These are phyloP conservation scores for Myioborus melanocephalus DNA, from an alignment of 2,797 vertebrate species.

Conservation along the genomic window DNA sequence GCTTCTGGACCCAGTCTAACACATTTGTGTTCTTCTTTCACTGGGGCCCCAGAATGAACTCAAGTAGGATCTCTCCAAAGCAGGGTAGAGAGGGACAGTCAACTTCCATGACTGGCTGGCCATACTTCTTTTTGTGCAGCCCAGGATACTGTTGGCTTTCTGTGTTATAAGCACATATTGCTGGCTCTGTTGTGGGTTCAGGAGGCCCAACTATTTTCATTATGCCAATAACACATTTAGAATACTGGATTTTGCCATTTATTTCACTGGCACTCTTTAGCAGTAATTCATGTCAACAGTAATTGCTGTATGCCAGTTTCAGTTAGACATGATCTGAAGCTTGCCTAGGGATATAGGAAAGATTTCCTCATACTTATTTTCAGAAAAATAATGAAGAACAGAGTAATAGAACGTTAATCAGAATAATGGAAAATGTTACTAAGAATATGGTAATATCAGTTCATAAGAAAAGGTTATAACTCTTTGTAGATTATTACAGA, in stretches of 20 bases:
- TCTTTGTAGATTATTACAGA: background rate
- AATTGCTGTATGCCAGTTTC: background rate
- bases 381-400: background rate
- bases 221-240: background rate
- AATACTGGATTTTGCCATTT: background rate
- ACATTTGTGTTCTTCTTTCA: background rate
- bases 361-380: background rate
- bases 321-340: background rate
- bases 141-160: fast-evolving
- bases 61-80: background rate
- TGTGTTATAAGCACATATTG: background rate
- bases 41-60: background rate
- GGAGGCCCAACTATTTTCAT: background rate
- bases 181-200: background rate
- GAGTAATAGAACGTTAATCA: background rate
- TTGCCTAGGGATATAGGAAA: background rate
- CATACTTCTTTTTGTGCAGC: background rate
- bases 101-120: background rate
- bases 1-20: background rate
- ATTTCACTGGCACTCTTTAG: background rate
- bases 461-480: background rate
- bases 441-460: background rate
- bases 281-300: background rate
- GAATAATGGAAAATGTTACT: background rate
- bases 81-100: background rate